Conservation (phyloP, 2,797 vertebrate genomes). For the Falco novaeseelandiae region DNA sequence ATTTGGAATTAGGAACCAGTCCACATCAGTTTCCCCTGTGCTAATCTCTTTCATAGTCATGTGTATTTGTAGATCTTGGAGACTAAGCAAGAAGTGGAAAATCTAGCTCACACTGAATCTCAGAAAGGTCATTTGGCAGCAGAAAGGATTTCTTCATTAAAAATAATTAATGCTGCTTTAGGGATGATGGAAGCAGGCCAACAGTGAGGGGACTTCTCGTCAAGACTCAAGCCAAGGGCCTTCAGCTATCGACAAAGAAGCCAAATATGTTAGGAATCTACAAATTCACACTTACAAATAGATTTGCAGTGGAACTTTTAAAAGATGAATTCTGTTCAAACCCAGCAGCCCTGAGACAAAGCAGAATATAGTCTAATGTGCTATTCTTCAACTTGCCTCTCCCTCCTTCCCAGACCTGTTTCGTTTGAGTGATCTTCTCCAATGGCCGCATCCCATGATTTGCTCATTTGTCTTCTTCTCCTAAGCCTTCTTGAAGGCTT, state of each 20-base stretch:
- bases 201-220: constrained; percentile 55
- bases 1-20: constrained; percentile 27
- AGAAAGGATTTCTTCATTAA: constrained; percentile 66
- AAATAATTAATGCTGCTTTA: constrained; percentile 69
- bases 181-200: constrained; percentile 56
- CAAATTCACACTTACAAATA: constrained; percentile 51
- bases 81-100: constrained; percentile 58
- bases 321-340: constrained; percentile 1
- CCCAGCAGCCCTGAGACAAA: not conserved
- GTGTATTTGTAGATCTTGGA: constrained; percentile 43
- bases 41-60: constrained; percentile 44
- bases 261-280: constrained; percentile 56
- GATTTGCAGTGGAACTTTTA: constrained; percentile 19
- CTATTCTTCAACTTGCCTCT: not conserved
- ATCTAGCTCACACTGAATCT: constrained; percentile 38
- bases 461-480: not conserved
- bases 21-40: constrained; percentile 42
- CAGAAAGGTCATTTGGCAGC: constrained; percentile 61
- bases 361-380: not conserved
- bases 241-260: constrained; percentile 45
- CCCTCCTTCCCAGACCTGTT: not conserved
- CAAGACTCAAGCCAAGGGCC: constrained; percentile 53
- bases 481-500: not conserved
- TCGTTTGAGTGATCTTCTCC: not conserved
- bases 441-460: not conserved